These are phyloP conservation scores for Eledona agricola DNA, from an alignment of 2,888 invertebrate genomes.

Conservation along the genomic window DNA sequence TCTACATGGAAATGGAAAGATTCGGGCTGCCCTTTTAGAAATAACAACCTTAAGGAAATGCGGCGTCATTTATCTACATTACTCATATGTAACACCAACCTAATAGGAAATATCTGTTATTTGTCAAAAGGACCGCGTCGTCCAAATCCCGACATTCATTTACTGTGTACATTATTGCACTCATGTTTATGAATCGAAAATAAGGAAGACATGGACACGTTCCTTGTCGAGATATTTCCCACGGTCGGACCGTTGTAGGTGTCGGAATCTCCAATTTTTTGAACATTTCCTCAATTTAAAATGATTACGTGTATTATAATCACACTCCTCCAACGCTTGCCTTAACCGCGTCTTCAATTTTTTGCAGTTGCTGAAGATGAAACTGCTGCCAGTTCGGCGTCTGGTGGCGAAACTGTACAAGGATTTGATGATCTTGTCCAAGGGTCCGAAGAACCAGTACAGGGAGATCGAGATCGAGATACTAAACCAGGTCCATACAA, in stretches of 20 bases:
- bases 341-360: conserved; percentile 7
- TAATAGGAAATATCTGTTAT: conserved; percentile 46
- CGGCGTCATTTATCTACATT: conserved; percentile 55
- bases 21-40: conserved; percentile 48
- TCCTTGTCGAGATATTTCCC: conserved; percentile 43
- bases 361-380: conserved; percentile 36
- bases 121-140: conserved; percentile 37
- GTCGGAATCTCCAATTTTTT: conserved; percentile 48
- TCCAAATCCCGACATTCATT: conserved; percentile 6
- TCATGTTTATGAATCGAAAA: conserved; percentile 8
- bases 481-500: conserved; percentile 35
- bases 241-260: conserved; percentile 44
- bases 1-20: conserved; percentile 51
- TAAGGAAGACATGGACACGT: conserved; percentile 1
- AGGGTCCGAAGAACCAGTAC: conserved; percentile 23
- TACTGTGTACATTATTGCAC: conserved; percentile 8
- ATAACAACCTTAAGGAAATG: conserved; percentile 56
- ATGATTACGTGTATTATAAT: conserved; percentile 44
- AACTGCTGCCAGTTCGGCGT: conserved; percentile 35
- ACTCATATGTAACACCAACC: conserved; percentile 48
- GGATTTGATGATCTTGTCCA: conserved; percentile 35
- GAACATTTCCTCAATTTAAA: conserved; percentile 52
- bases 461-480: conserved; percentile 35
- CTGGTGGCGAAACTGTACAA: conserved; percentile 35
- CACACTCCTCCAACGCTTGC: conserved; percentile 39